Evolutionary conservation across 2,113 vertebrate genomes (phyloP).

Genomic region (Anseranas semipalmata): DNA sequence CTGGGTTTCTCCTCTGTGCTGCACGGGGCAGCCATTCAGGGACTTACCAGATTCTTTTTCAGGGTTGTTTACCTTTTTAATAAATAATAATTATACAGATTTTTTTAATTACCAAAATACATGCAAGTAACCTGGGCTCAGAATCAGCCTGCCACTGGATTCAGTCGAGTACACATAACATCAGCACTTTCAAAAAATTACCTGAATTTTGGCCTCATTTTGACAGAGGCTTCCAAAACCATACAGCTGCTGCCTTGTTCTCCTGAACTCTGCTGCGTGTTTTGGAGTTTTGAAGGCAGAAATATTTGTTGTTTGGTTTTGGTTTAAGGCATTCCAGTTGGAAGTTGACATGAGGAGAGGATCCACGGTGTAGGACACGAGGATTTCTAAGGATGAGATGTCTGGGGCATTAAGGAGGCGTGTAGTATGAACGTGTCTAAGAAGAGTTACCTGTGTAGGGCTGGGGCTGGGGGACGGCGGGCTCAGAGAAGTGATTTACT

Average conservation of each 20-base stretch:
- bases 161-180: neutral
- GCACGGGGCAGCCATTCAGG: neutral
- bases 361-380: neutral
- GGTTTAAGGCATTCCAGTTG: neutral
- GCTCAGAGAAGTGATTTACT: neutral
- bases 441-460: neutral
- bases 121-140: rapidly evolving
- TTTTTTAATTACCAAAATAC: neutral
- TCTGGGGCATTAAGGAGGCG: neutral
- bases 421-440: neutral
- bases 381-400: neutral
- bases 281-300: neutral
- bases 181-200: neutral
- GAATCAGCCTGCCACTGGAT: neutral
- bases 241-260: rapidly evolving
- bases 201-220: neutral
- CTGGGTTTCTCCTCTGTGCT: neutral
- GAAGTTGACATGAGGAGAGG: neutral
- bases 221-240: neutral
- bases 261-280: neutral
- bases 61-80: too few relatives aligned
- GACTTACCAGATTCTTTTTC: neutral
- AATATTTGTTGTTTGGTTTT: neutral
- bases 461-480: neutral
- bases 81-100: neutral